These are phyloP conservation scores for Gadopsis marmoratus DNA, from an alignment of 2,797 vertebrate species.

Conservation along the genomic window DNA sequence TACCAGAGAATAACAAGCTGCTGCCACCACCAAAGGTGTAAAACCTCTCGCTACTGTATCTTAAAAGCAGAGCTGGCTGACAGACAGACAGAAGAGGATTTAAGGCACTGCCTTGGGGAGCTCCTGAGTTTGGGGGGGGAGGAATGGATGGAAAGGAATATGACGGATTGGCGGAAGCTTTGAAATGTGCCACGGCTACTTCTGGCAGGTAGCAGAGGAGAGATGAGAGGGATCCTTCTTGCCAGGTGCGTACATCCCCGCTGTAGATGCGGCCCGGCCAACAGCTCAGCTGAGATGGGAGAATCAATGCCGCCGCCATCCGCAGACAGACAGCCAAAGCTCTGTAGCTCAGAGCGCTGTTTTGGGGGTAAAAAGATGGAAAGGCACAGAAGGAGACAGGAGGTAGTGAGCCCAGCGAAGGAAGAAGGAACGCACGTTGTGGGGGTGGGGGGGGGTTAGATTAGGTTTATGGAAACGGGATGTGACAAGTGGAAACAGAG, in stretches of 20 bases:
- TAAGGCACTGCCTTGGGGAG: constrained; percentile 58
- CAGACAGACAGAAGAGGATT: constrained; percentile 43
- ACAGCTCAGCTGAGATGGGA: constrained; percentile 24
- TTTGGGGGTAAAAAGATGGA: constrained; percentile 10
- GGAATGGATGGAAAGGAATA: constrained; percentile 37
- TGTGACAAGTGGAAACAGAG: constrained; percentile 43
- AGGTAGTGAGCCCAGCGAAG: background rate
- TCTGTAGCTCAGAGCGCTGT: constrained; percentile 25
- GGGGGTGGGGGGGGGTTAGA: constrained; percentile 11
- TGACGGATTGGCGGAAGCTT: constrained; percentile 56
- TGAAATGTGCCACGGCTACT: constrained; percentile 47
- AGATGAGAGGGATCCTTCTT: constrained; percentile 47
- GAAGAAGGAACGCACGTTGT: background rate
- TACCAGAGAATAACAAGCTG: constrained; percentile 50
- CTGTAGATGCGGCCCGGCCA: constrained; percentile 32
- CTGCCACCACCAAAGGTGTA: constrained; percentile 34
- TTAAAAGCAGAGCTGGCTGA: constrained; percentile 52
- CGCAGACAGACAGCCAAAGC: constrained; percentile 25
- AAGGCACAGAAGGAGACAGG: constrained; percentile 18
- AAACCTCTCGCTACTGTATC: constrained; percentile 37
- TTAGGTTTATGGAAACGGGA: constrained; percentile 54
- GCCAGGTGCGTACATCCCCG: constrained; percentile 52
- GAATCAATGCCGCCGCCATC: constrained; percentile 32
- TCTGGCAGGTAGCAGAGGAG: constrained; percentile 51
- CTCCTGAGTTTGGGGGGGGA: constrained; percentile 16